Evolutionary conservation across 2,888 invertebrate genomes (phyloP).

Genomic region (Oegoconia quadripuncta): DNA sequence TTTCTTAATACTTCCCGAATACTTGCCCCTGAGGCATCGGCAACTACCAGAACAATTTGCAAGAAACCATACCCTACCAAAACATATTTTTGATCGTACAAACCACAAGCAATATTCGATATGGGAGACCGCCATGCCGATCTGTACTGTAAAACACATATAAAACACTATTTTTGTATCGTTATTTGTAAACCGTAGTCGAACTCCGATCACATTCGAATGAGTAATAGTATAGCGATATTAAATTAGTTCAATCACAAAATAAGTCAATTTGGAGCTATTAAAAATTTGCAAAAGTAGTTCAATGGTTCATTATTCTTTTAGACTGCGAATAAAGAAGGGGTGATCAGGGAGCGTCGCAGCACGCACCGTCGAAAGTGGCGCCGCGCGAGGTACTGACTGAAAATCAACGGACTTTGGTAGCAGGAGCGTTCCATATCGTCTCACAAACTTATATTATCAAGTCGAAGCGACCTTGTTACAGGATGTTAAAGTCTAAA

Average conservation of each 20-base stretch:
- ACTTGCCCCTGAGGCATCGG: background rate
- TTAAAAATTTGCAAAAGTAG: background rate
- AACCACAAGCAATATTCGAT: slow-evolving; percentile 36
- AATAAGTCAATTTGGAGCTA: background rate
- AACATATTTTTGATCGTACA: slow-evolving; percentile 31
- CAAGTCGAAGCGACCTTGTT: slow-evolving; percentile 29
- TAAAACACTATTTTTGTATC: slow-evolving; percentile 66
- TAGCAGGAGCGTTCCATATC: slow-evolving; percentile 53
- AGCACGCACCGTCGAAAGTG: slow-evolving; percentile 68
- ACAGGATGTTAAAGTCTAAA: slow-evolving; percentile 26
- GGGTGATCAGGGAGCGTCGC: slow-evolving; percentile 45
- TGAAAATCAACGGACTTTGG: slow-evolving; percentile 47
- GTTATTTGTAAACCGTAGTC: slow-evolving; percentile 48
- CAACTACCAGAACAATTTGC: background rate
- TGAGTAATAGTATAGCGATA: background rate
- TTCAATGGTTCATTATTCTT: slow-evolving; percentile 25
- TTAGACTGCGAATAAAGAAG: slow-evolving; percentile 34
- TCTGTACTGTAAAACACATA: slow-evolving; percentile 57
- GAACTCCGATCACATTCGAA: slow-evolving; percentile 22
- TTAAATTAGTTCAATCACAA: background rate
- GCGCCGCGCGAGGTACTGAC: slow-evolving; percentile 74
- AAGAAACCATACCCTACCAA: slow-evolving; percentile 18
- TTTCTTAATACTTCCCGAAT: no score
- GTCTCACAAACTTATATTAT: slow-evolving; percentile 31
- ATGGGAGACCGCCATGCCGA: slow-evolving; percentile 52